These are phyloP conservation scores for Coranthus polyacanthus DNA, from an alignment of 2,797 vertebrate species.

Conservation along the genomic window DNA sequence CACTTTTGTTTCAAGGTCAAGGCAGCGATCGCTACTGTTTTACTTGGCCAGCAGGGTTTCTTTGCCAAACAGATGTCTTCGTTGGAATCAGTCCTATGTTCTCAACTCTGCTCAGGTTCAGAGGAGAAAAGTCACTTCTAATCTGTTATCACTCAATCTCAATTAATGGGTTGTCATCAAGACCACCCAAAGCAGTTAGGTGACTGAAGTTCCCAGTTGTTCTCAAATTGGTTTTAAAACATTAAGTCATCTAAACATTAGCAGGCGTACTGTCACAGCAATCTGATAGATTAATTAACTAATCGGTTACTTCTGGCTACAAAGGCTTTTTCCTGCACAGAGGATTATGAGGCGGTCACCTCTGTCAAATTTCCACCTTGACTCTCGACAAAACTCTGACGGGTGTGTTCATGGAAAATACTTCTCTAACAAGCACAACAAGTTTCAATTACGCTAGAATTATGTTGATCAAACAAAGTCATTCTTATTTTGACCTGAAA, in stretches of 20 bases:
- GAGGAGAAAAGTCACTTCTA: constrained; percentile 24
- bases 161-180: constrained; percentile 17
- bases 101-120: constrained; percentile 29
- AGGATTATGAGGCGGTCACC: too few relatives aligned
- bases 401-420: too few relatives aligned
- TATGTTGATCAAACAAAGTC: too few relatives aligned
- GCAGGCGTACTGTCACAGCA: not conserved
- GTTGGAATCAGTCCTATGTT: constrained; percentile 38
- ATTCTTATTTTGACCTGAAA: too few relatives aligned
- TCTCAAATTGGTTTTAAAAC: not conserved
- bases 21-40: constrained; percentile 44
- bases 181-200: constrained; percentile 6
- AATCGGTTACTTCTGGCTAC: too few relatives aligned
- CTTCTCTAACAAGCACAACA: too few relatives aligned
- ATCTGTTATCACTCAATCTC: constrained; percentile 16
- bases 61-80: constrained; percentile 64
- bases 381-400: too few relatives aligned
- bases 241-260: not conserved
- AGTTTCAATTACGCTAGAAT: too few relatives aligned
- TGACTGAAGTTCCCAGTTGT: not conserved
- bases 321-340: not conserved
- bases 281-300: not conserved
- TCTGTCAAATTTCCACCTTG: too few relatives aligned
- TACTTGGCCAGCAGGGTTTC: constrained; percentile 42
- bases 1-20: constrained; percentile 43